Percentiles rank a stretch among this genome's conserved stretches.
Conservation (phyloP, 1,140 invertebrate genomes). For the Leptopilina clavipes region DNA sequence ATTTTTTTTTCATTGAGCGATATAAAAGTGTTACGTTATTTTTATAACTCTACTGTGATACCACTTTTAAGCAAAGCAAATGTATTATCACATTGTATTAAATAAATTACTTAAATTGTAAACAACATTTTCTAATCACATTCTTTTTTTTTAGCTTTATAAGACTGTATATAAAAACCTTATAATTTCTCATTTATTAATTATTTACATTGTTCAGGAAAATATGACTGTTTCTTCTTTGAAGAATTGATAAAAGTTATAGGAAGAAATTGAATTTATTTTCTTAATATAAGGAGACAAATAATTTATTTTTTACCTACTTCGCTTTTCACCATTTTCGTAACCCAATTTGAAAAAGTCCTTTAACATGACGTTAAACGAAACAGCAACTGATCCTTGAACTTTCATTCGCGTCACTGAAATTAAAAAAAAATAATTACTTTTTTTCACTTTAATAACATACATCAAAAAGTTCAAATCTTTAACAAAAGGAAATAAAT, state of each 20-base stretch:
- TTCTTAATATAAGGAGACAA: neutral
- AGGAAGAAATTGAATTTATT: constrained; percentile 16
- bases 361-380: constrained; percentile 83
- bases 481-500: neutral
- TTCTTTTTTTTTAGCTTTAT: no score
- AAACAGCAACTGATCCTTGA: constrained; percentile 79
- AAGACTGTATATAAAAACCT: no score
- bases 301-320: constrained; percentile 31
- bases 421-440: constrained; percentile 63
- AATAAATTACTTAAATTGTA: neutral
- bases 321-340: constrained; percentile 64
- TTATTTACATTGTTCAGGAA: no score
- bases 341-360: constrained; percentile 83
- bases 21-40: constrained; percentile 21
- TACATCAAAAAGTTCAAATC: neutral
- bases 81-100: constrained; percentile 3
- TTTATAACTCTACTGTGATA: constrained; percentile 28
- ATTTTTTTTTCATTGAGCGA: neutral
- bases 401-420: constrained; percentile 83
- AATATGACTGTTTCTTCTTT: neutral
- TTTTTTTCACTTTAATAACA: neutral
- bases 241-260: neutral
- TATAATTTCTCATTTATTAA: no score
- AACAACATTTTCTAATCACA: neutral
- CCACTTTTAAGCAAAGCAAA: constrained; percentile 26